A percentile compares a stretch with the other conserved stretches of the same genome.
phyloP scores from a whole-genome alignment of 64 coral and sea anemone genomes.

The Orbicella faveolata region DNA sequence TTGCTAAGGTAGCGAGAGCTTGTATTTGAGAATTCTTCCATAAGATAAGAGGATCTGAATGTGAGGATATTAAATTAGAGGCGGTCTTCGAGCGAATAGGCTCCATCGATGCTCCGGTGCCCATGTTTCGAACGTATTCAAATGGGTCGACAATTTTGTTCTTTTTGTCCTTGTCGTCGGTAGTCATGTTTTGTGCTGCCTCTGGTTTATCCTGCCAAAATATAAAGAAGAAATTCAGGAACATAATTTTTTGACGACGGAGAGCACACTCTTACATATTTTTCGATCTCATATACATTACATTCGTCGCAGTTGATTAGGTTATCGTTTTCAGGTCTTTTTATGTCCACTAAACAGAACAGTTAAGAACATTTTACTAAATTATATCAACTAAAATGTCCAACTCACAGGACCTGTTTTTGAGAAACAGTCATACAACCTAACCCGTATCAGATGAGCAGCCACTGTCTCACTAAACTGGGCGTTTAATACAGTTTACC shows the following conservation, averaged over 20 bases:
- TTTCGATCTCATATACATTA: no score
- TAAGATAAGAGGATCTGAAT: slow-evolving; percentile 79
- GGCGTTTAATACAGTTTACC: no score
- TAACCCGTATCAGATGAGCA: no score
- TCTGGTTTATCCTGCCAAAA: slow-evolving; percentile 16
- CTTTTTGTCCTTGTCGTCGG: slow-evolving; percentile 49
- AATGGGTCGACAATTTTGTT: slow-evolving; percentile 79
- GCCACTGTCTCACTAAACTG: no score
- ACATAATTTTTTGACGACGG: neutral
- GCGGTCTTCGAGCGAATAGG: slow-evolving; percentile 81
- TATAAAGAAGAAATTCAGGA: neutral
- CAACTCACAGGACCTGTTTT: no score
- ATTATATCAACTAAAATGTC: no score
- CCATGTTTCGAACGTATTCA: slow-evolving; percentile 91
- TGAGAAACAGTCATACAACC: no score
- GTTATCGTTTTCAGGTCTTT: no score
- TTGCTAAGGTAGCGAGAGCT: slow-evolving; percentile 40
- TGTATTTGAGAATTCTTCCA: slow-evolving; percentile 84
- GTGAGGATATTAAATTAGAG: slow-evolving; percentile 42
- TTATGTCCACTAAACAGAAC: no score
- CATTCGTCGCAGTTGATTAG: no score
- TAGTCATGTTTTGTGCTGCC: slow-evolving; percentile 12
- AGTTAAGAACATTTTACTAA: no score
- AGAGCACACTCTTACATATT: neutral
- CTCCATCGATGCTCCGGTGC: slow-evolving; percentile 68